A percentile compares a stretch with the other conserved stretches of the same genome.
phyloP scores from a whole-genome alignment of 2,888 invertebrate species.

The Chouioia cunea region DNA sequence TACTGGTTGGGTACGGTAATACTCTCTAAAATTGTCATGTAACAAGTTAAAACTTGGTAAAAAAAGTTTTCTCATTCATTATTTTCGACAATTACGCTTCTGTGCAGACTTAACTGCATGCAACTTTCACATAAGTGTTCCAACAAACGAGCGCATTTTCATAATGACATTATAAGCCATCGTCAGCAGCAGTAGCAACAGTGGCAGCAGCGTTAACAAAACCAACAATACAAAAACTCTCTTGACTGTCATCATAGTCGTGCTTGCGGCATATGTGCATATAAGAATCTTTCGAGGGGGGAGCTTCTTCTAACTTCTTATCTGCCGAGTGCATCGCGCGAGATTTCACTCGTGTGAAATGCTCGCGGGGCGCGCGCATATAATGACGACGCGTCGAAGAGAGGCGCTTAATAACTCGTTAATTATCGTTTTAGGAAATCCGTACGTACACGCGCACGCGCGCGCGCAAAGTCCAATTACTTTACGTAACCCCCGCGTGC shows the following conservation, averaged over 20 bases:
- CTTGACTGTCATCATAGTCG: too few relatives aligned
- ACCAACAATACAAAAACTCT: too few relatives aligned
- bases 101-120: constrained; percentile 34
- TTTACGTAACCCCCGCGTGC: constrained; percentile 63
- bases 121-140: constrained; percentile 38
- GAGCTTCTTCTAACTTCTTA: too few relatives aligned
- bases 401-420: constrained; percentile 68
- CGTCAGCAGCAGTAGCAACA: too few relatives aligned
- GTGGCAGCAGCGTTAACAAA: too few relatives aligned
- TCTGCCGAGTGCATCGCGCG: constrained; percentile 62
- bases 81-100: too few relatives aligned
- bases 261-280: too few relatives aligned
- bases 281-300: too few relatives aligned
- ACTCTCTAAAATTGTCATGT: too few relatives aligned
- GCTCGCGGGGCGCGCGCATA: background rate
- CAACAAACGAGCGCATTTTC: constrained; percentile 41
- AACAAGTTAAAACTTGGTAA: too few relatives aligned
- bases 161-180: constrained; percentile 47
- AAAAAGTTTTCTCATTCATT: too few relatives aligned
- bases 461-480: constrained; percentile 65
- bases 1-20: too few relatives aligned
- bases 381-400: constrained; percentile 49
- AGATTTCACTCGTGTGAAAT: constrained; percentile 28
- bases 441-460: constrained; percentile 50
- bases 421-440: constrained; percentile 70